A percentile compares a stretch with the other conserved stretches of the same genome.
Conservation (phyloP, 2,797 vertebrate species). For the Microctenopoma stevenorrisi region DNA sequence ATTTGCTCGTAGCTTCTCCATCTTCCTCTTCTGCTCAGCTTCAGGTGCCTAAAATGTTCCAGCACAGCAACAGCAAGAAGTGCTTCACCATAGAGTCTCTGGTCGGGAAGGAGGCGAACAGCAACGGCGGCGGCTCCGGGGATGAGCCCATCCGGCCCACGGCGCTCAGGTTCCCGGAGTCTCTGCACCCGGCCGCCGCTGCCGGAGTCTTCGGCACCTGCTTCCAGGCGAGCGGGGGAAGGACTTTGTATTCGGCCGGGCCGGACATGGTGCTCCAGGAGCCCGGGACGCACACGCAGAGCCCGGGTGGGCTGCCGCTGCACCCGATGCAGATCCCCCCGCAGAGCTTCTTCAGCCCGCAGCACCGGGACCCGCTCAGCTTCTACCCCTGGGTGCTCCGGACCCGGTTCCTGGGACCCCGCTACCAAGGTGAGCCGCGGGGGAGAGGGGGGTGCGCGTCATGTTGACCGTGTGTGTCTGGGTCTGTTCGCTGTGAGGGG, state of each 20-base stretch:
- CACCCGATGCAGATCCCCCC: constrained; percentile 82
- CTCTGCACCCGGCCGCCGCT: constrained; percentile 69
- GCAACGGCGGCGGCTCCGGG: constrained; percentile 51
- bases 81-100: constrained; percentile 88
- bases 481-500: too few relatives aligned
- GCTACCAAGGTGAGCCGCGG: constrained; percentile 78
- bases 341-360: constrained; percentile 83
- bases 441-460: too few relatives aligned
- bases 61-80: constrained; percentile 79
- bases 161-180: constrained; percentile 83
- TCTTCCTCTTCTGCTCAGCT: neutral
- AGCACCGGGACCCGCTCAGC: constrained; percentile 83
- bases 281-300: constrained; percentile 76
- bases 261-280: constrained; percentile 83
- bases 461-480: too few relatives aligned
- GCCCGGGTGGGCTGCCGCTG: constrained; percentile 76
- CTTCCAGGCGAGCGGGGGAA: constrained; percentile 78
- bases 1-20: neutral
- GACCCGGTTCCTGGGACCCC: constrained; percentile 84
- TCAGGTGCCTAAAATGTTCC: constrained; percentile 76
- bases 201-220: constrained; percentile 80
- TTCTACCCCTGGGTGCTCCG: constrained; percentile 87
- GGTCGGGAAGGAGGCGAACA: constrained; percentile 81
- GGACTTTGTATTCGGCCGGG: constrained; percentile 79
- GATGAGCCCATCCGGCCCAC: constrained; percentile 86